Evolutionary conservation across 2,888 invertebrate species (phyloP), one percentile per base, ranked within the genome.

Genomic region (Tenthredo distinguenda): DNA sequence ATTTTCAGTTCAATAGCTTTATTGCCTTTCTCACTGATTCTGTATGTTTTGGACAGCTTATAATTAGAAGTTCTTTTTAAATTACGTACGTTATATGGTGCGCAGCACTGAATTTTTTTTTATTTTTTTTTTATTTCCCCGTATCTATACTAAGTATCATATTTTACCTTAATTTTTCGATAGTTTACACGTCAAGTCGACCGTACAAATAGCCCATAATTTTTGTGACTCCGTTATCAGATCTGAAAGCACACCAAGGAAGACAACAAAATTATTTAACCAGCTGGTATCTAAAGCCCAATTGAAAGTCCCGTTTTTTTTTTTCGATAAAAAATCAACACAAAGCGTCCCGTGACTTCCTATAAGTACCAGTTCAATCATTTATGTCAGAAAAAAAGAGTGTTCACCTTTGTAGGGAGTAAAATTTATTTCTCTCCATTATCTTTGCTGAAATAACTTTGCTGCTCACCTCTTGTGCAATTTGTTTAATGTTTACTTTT

Each of bases 1-100:
- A 90, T 88, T 77, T 85, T 87, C 87, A 88, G 88, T 89, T 91
- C 88, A 88, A 88, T 87, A 90, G 90, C 86, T 88, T 90, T 90
- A 91, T 91, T 91, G 90, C 90, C 90, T 90, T 90, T 90, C 88
- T 90, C 89, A 89, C 90, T 88, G 91, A 91, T 90, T 91, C 88
- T 89, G 89, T 90, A 89, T 89, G 90, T 89, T 88, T 88, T 88
- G 88, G 90, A 91, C 90, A 90, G 89, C 89, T 90, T 90, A 91
- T 83, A 86, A 85, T 74, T 85, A 85, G 76, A 84, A 85, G 85
- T 85, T 84, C 83, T 68, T 83, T 76, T 62, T 85, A 84, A 85
- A 86, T 86, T 86, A 85, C 76, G 62, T 86, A 85, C 76, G 62
- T 86, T 87, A 86, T 86, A 86, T 84, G 85, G 85, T 86, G 86